phyloP scores from a whole-genome alignment of 1,140 invertebrate species.

The Chironomus striatipennis region DNA sequence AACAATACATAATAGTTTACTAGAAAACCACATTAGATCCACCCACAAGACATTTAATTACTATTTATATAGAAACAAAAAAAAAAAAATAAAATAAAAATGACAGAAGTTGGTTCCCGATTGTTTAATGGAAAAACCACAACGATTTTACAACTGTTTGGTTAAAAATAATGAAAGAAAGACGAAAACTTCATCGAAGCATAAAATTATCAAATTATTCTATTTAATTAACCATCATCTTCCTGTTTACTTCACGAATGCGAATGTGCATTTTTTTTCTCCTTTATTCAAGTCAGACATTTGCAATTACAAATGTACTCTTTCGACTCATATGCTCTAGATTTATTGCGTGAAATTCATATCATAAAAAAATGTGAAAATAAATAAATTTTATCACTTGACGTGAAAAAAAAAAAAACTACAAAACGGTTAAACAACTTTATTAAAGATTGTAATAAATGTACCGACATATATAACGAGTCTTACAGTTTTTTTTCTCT shows the following conservation, averaged over 20 bases:
- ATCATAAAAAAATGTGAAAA: background rate
- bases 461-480: background rate
- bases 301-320: background rate
- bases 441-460: background rate
- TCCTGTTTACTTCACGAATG: background rate
- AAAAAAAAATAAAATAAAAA: background rate
- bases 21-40: background rate
- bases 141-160: background rate
- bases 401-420: background rate
- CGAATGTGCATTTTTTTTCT: background rate
- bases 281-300: background rate
- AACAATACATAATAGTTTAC: background rate
- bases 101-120: background rate
- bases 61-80: background rate
- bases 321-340: background rate
- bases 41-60: background rate
- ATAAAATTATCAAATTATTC: slow-evolving; percentile 10
- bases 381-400: background rate
- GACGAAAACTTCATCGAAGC: background rate
- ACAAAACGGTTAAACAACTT: slow-evolving; percentile 9
- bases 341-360: background rate
- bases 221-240: slow-evolving; percentile 14
- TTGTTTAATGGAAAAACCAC: background rate
- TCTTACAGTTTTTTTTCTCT: background rate
- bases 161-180: too few relatives aligned